A percentile compares a stretch with the other conserved stretches of the same genome.
phyloP scores from a whole-genome alignment of 2,888 invertebrate species.

The Nephrotoma guestfalica region DNA sequence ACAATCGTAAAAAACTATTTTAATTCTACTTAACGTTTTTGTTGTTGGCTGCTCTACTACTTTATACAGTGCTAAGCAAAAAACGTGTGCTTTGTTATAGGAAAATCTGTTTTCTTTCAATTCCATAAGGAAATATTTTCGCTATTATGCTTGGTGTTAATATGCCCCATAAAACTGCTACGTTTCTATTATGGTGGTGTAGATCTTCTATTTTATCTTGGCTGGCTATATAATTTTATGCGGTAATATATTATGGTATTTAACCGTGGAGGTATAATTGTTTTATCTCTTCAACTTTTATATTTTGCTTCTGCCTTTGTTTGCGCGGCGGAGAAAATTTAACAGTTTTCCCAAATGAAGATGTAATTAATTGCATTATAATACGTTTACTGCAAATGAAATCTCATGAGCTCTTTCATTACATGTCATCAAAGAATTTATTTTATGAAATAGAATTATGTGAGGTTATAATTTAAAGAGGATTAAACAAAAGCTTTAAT shows the following conservation, averaged over 20 bases:
- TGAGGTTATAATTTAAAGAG: too few relatives aligned
- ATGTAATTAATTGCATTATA: too few relatives aligned
- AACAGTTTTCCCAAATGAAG: too few relatives aligned
- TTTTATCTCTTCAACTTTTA: neutral
- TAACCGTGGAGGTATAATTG: neutral
- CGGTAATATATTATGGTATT: neutral
- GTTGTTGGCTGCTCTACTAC: neutral
- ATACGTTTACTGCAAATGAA: too few relatives aligned
- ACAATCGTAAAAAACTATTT: neutral
- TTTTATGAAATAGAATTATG: too few relatives aligned
- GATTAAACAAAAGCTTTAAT: too few relatives aligned
- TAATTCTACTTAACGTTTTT: neutral
- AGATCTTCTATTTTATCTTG: neutral
- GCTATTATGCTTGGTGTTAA: neutral
- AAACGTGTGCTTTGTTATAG: neutral
- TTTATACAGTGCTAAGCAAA: neutral
- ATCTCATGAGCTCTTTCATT: too few relatives aligned
- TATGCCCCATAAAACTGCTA: neutral
- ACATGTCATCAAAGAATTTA: too few relatives aligned
- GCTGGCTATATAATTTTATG: neutral
- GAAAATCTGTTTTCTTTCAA: neutral
- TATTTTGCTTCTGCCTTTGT: neutral
- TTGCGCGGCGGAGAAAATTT: too few relatives aligned
- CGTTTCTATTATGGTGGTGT: neutral
- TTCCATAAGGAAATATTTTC: neutral